phyloP scores from a whole-genome alignment of 2,888 invertebrate species.

The Lissocephala sabroskyi region DNA sequence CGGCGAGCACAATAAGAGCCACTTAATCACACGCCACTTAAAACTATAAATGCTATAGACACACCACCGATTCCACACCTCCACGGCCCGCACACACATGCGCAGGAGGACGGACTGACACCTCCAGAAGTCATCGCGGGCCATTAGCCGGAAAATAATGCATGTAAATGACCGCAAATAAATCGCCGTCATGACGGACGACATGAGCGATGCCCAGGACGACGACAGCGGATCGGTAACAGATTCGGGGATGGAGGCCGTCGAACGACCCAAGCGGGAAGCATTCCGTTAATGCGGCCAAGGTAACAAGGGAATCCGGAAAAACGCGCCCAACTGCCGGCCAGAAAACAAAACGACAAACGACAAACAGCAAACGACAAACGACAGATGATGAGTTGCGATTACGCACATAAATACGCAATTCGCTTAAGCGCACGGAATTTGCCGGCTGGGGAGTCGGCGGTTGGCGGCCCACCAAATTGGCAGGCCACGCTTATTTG shows the following conservation, averaged over 20 bases:
- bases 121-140: neutral
- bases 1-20: no score
- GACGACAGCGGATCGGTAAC: no score
- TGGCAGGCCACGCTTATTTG: no score
- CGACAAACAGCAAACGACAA: constrained; percentile 2
- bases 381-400: constrained; percentile 53
- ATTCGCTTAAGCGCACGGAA: constrained; percentile 56
- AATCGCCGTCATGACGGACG: constrained; percentile 41
- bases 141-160: constrained; percentile 57
- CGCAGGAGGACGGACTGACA: no score
- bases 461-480: constrained; percentile 22
- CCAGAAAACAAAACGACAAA: constrained; percentile 6
- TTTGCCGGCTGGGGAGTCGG: constrained; percentile 51
- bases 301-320: constrained; percentile 37
- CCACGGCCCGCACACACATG: no score
- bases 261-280: constrained; percentile 6
- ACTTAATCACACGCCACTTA: no score
- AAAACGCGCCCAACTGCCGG: no score
- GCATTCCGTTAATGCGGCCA: constrained; percentile 47
- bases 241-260: no score
- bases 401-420: constrained; percentile 64
- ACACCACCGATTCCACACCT: no score
- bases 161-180: constrained; percentile 58
- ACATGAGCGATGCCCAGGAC: no score
- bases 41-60: no score